Base-by-base conservation (phyloP, 92 coral and sea anemone species). In the Muricea muricata region DNA sequence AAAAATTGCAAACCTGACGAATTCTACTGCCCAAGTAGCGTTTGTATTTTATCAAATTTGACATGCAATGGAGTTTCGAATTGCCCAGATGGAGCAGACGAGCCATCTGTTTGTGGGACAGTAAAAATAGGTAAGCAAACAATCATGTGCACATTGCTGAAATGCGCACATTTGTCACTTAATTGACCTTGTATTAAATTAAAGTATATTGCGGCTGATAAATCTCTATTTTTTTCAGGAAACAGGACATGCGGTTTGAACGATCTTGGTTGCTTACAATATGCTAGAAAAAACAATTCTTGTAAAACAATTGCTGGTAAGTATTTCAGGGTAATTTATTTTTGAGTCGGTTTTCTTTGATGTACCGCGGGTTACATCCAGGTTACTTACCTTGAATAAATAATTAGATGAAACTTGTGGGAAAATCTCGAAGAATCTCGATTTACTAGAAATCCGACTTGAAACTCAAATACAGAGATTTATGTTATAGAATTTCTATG, bases 51-150 rank as follows among this genome's bases (percentile, higher is more conserved):
- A 0, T 84, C 87, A 89, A 80, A 88, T 25, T 61, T 82, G 18
- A 93, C 97, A n/a, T 95, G 98, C 65, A 86, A 85, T 81, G 85
- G 78, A 35, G 39, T 46, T 1, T 73, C 45, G n/a, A 68, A 89
- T 32, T 95, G 98, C 45, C 91, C 89, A 60, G 98, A 95, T 81
- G 89, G 81, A 28, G 71, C 94, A 8, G 93, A 90, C 45, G 93
- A 95, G 33, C 97, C 97, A 7, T 46, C 23, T 21, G 65, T 93
- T 24, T 95, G 98, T 45, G 18, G 42, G 4, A 30, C 13, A 30
- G 31, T 23, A 18, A n/a, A 17, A 46, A 7, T 10, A 21, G 25
- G 80, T n/a, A 75, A 20, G 20, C 1, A 14, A 15, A 71, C 20
- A 17, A n/a, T n/a, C n/a, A n/a, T n/a, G n/a, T n/a, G n/a, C n/a